Base-by-base conservation (phyloP, 2,797 vertebrate species). In the Loriculus beryllinus region DNA sequence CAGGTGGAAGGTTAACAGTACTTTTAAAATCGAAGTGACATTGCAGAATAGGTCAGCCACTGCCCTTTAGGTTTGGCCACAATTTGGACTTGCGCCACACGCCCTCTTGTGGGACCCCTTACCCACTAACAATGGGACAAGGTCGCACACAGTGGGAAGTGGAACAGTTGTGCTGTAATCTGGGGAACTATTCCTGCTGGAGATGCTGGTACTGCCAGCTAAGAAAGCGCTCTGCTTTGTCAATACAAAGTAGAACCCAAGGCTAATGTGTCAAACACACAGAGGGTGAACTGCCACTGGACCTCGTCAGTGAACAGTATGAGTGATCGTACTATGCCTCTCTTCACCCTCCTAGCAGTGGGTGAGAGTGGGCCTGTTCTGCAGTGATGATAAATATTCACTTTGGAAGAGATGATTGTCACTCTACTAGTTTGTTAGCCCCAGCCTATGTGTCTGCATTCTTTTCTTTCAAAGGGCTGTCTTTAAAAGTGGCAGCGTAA, bases 1-100 rank as follows among this genome's bases (percentile, higher is more conserved):
- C 84, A 97, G 93, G 97, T 96, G 90, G 94, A 97, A 96, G 96
- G 96, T 96, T 97, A 96, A 95, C 74, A 90, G 75, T 63, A 91
- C 85, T 95, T 95, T 96, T 89, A 94, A 83, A 93, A 95, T 65
- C 93, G 62, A 95, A 94, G 51, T 95, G 95, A 77, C 86, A 65
- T 79, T 76, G 60, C 65, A 60, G 88, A 94, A 78, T 33, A 86
- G 91, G 87, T 92, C 91, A 95, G 25, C 65, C 78, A 60, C 69
- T 68, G 60, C 68, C 63, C 90, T 95, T 97, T 95, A 89, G 87
- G 83, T 89, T 72, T 92, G 94, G 63, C 95, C 16, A 42, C 40
- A 42, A 18, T 42, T 42, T 42, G 40, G 40, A 74, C 70, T 56
- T 81, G 80, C 67, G 81, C 71, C 82, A 35, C 71, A 57, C 81